Conservation (phyloP, 2,113 vertebrate genomes). For the Prionailurus bengalensis region DNA sequence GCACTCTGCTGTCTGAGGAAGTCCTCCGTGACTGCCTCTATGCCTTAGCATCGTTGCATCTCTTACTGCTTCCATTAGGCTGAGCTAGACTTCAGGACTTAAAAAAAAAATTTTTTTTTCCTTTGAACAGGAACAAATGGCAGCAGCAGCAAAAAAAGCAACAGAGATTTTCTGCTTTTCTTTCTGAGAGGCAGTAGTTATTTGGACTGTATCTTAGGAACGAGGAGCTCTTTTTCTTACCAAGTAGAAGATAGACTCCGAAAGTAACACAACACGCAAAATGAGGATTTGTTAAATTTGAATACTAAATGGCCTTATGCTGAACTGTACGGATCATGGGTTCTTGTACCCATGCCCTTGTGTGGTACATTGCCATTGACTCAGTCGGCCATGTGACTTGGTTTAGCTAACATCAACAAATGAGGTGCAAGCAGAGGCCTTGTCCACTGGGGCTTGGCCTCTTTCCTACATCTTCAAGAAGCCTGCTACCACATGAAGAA, state of each 20-base stretch:
- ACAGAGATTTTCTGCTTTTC: neutral
- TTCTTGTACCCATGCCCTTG: neutral
- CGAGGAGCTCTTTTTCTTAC: neutral
- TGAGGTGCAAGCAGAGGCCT: neutral
- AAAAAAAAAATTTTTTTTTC: neutral
- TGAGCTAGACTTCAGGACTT: neutral
- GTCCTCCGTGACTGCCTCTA: neutral
- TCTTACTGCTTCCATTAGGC: neutral
- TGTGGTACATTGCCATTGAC: neutral
- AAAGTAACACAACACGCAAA: neutral
- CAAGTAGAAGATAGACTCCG: neutral
- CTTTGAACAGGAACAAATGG: neutral
- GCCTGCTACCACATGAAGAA: neutral
- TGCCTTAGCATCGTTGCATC: neutral
- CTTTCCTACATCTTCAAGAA: neutral
- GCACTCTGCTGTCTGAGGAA: no score
- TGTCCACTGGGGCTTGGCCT: rapidly evolving
- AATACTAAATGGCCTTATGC: neutral
- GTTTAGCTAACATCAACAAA: neutral
- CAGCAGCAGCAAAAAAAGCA: neutral
- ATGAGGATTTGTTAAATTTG: neutral
- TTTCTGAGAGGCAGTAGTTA: neutral
- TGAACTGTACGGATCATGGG: no score
- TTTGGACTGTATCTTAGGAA: neutral
- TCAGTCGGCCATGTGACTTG: neutral